These are phyloP conservation scores for Triplophysa yarkandensis DNA, from an alignment of 2,797 vertebrate genomes.

Conservation along the genomic window DNA sequence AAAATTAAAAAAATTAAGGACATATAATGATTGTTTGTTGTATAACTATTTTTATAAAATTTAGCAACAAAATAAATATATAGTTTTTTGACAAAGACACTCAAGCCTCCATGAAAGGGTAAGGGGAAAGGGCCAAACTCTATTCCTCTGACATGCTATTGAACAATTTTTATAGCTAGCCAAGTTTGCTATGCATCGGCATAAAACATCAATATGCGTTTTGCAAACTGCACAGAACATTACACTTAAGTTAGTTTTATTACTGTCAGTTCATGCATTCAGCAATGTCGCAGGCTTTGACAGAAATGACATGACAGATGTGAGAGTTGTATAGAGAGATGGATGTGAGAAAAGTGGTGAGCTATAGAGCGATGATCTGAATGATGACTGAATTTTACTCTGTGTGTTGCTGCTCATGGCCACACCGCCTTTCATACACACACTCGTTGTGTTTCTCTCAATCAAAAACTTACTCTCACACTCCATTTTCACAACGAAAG, in stretches of 20 bases:
- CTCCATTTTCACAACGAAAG: conserved; percentile 59
- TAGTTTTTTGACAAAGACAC: no score
- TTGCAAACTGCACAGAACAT: no score
- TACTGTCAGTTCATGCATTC: background rate
- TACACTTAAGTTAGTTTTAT: background rate
- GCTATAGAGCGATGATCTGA: background rate
- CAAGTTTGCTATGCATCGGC: no score
- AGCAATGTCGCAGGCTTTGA: background rate
- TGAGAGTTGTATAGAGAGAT: background rate
- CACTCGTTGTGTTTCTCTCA: conserved; percentile 46
- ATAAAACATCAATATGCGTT: background rate
- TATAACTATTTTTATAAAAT: no score
- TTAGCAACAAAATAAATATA: no score
- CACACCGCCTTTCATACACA: conserved; percentile 55
- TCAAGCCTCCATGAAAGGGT: no score
- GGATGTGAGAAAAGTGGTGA: background rate
- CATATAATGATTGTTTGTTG: no score
- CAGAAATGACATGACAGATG: background rate
- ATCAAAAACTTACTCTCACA: conserved; percentile 67
- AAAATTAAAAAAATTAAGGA: no score
- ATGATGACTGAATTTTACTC: background rate
- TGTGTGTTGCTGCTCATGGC: conserved; percentile 7
- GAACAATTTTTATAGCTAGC: no score
- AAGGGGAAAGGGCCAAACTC: no score
- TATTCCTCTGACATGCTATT: no score